Evolutionary conservation across 1,140 invertebrate species (phyloP).

Genomic region (Sitophilus oryzae): DNA sequence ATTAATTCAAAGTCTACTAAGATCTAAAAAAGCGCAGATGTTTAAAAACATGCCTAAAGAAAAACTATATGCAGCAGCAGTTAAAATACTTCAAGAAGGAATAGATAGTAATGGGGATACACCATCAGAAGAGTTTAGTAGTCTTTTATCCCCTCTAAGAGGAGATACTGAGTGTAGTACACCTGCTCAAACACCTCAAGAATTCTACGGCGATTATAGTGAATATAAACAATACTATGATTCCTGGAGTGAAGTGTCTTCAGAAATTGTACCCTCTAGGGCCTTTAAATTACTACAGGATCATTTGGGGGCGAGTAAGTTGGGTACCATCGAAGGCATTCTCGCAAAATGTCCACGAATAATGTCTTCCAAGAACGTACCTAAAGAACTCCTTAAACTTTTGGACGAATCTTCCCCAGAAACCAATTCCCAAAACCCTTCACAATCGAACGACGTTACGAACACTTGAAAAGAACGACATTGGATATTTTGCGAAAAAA

Average conservation of each 20-base stretch:
- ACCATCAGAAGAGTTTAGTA: constrained; percentile 34
- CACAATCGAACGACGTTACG: constrained; percentile 34
- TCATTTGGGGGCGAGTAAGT: constrained; percentile 36
- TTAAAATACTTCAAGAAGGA: constrained; percentile 49
- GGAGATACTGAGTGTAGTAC: constrained; percentile 41
- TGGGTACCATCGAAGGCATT: constrained; percentile 38
- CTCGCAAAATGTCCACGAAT: constrained; percentile 51
- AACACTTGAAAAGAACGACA: constrained; percentile 35
- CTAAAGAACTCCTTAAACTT: constrained; percentile 42
- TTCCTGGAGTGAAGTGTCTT: constrained; percentile 49
- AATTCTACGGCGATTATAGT: constrained; percentile 41
- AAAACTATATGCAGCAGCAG: constrained; percentile 52
- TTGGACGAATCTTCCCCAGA: constrained; percentile 27
- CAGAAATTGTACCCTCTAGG: constrained; percentile 50
- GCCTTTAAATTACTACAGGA: constrained; percentile 48
- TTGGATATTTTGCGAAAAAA: constrained; percentile 31
- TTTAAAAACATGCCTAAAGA: constrained; percentile 52
- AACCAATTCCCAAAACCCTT: constrained; percentile 21
- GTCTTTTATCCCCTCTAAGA: constrained; percentile 31
- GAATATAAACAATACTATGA: constrained; percentile 56
- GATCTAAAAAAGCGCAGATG: constrained; percentile 48
- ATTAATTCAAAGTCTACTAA: constrained; percentile 51
- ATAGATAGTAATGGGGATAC: constrained; percentile 43
- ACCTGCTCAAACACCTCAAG: constrained; percentile 44
- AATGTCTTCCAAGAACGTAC: constrained; percentile 52